Evolutionary conservation across 2,113 vertebrate genomes (phyloP).

Genomic region (Amphiprion percula): DNA sequence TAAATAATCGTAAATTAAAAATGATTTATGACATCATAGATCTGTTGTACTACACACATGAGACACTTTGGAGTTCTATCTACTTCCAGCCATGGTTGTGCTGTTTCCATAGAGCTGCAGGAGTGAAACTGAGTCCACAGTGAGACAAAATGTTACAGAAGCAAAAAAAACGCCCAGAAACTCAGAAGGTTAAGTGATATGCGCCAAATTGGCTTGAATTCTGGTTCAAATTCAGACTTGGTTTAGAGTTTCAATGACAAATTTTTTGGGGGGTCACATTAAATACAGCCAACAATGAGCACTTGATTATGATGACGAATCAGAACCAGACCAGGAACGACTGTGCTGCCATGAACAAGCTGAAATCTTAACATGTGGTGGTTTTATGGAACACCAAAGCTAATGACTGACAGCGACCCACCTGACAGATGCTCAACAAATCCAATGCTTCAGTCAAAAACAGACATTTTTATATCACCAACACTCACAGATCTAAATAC

Average conservation of each 20-base stretch:
- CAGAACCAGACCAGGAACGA: conserved; percentile 20
- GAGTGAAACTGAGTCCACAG: too few species aligned
- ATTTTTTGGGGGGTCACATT: conserved; percentile 10
- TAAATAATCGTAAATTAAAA: too few species aligned
- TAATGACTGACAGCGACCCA: background rate
- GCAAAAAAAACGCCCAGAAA: too few species aligned
- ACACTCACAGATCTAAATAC: background rate
- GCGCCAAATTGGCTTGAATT: background rate
- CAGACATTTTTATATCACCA: background rate
- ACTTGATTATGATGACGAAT: conserved; percentile 4
- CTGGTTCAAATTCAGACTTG: conserved; percentile 1
- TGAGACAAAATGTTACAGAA: too few species aligned
- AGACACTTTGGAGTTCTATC: too few species aligned
- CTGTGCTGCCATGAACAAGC: conserved; percentile 3
- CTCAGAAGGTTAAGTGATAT: background rate
- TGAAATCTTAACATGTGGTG: conserved; percentile 16
- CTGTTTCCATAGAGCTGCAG: too few species aligned
- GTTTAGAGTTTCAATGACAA: conserved; percentile 31
- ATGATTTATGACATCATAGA: too few species aligned
- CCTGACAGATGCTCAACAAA: conserved; percentile 19
- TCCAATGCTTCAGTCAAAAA: background rate
- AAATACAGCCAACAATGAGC: conserved; percentile 1
- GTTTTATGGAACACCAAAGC: conserved; percentile 13
- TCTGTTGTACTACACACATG: too few species aligned
- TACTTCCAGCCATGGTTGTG: too few species aligned